phyloP scores from a whole-genome alignment of 2,888 invertebrate species.

The Drosophila melanosoma region DNA sequence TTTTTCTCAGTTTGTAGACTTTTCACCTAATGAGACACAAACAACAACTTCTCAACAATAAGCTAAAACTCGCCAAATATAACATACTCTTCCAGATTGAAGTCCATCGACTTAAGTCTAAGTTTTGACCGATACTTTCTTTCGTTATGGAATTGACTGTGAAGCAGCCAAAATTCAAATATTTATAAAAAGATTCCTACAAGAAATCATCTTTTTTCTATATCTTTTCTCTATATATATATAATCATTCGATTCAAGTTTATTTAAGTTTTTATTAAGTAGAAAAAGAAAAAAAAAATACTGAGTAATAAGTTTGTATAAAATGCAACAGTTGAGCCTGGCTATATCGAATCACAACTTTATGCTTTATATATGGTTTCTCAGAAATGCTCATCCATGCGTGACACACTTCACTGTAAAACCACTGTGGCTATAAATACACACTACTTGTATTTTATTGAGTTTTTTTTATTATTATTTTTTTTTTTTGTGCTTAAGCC shows the following conservation, averaged over 20 bases:
- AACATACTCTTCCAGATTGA: background rate
- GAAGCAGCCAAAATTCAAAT: background rate
- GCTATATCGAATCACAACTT: background rate
- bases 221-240: background rate
- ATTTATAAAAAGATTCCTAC: background rate
- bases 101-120: background rate
- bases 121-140: background rate
- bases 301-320: background rate
- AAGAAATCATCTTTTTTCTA: background rate
- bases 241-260: background rate
- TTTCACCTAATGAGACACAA: constrained; percentile 24
- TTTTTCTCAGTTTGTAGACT: background rate
- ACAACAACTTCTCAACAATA: background rate
- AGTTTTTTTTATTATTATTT: background rate
- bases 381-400: background rate
- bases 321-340: background rate
- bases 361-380: background rate
- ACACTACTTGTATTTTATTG: background rate
- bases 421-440: background rate
- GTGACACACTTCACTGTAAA: background rate
- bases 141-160: background rate
- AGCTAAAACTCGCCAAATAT: background rate
- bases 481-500: background rate
- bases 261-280: background rate
- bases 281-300: background rate